Evolutionary conservation across 2,113 vertebrate genomes (phyloP).

Genomic region (Turdus rufiventris): DNA sequence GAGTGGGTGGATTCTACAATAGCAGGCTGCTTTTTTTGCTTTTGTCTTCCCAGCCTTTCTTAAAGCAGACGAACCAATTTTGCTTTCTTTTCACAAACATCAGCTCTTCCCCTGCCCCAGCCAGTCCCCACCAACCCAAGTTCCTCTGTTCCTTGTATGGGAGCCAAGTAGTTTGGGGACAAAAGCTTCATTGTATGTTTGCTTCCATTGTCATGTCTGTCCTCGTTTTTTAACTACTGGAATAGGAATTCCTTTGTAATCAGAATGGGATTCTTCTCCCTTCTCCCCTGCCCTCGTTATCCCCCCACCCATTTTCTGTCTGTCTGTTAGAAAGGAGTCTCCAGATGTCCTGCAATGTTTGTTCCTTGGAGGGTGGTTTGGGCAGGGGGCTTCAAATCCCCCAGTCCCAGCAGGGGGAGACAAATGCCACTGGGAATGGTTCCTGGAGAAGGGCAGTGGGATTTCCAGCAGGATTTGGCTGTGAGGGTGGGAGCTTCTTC

Average conservation of each 20-base stretch:
- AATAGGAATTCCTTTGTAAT: slow-evolving; percentile 61
- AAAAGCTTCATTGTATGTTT: slow-evolving; percentile 58
- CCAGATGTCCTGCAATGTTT: neutral
- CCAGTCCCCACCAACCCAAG: slow-evolving; percentile 1
- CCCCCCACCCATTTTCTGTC: neutral
- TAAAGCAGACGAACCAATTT: slow-evolving; percentile 27
- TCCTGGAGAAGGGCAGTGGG: neutral
- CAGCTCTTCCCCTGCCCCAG: slow-evolving; percentile 2
- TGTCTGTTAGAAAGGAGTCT: neutral
- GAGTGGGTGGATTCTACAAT: slow-evolving; percentile 54
- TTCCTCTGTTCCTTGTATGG: slow-evolving; percentile 39
- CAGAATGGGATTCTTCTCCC: slow-evolving; percentile 1
- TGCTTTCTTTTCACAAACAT: neutral
- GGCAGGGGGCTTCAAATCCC: neutral
- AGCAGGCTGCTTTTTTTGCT: neutral
- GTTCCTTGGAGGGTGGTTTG: neutral
- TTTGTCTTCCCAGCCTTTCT: neutral
- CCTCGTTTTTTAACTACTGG: slow-evolving; percentile 30
- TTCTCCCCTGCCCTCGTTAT: slow-evolving; percentile 28
- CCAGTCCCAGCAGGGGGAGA: slow-evolving; percentile 24
- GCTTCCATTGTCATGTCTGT: slow-evolving; percentile 47
- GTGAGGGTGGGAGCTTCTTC: neutral
- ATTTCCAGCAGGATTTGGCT: neutral
- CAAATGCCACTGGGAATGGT: neutral
- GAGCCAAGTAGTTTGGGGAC: slow-evolving; percentile 35